phyloP scores from a whole-genome alignment of 92 coral and sea anemone genomes.

The Metridium senile region DNA sequence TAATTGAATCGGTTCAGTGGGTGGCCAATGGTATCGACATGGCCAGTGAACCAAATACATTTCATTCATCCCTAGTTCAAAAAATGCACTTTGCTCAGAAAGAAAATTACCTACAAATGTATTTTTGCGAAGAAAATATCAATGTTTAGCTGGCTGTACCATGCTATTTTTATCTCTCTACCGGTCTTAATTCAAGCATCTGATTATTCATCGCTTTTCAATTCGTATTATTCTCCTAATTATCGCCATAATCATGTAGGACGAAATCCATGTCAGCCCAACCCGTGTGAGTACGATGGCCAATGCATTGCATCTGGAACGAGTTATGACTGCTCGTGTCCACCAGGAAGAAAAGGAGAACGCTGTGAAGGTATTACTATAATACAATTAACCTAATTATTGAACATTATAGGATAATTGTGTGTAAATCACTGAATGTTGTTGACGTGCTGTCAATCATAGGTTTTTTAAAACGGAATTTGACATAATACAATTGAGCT shows the following conservation, averaged over 20 bases:
- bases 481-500: too few species aligned
- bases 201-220: neutral
- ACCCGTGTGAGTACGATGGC: conserved; percentile 93
- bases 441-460: too few species aligned
- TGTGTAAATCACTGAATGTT: too few species aligned
- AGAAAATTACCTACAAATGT: neutral
- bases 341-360: conserved; percentile 87
- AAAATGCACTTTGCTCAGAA: neutral
- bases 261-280: conserved; percentile 81
- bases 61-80: neutral
- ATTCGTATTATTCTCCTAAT: conserved; percentile 21
- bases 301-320: conserved; percentile 79
- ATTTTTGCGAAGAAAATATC: neutral
- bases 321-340: conserved; percentile 90
- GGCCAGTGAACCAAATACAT: conserved; percentile 7
- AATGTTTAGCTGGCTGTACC: conserved; percentile 31
- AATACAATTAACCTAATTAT: too few species aligned
- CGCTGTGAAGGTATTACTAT: conserved; percentile 97
- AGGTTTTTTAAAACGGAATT: too few species aligned
- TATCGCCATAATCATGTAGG: conserved; percentile 57
- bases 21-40: neutral
- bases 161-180: conserved; percentile 8
- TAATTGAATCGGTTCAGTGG: conserved; percentile 14
- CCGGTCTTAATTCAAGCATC: conserved; percentile 19
- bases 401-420: too few species aligned